phyloP scores from a whole-genome alignment of 2,888 invertebrate species.

The Dioctria linearis region DNA sequence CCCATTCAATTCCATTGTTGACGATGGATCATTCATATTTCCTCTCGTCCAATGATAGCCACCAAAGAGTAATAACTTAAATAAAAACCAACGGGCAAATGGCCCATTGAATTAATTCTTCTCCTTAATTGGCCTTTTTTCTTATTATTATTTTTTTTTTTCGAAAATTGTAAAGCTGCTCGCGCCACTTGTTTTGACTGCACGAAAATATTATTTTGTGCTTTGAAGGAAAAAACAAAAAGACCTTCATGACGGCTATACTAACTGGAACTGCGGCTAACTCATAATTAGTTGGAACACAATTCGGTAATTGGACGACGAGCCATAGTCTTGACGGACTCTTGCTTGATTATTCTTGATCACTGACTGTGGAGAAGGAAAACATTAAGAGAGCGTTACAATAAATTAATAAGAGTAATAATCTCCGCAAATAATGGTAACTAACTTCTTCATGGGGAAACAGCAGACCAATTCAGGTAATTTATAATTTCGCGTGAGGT shows the following conservation, averaged over 20 bases:
- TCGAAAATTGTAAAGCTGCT: background rate
- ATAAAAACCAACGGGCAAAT: background rate
- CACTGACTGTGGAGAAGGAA: constrained; percentile 10
- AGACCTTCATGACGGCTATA: background rate
- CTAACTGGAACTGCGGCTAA: background rate
- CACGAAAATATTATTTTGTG: background rate
- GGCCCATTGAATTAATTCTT: background rate
- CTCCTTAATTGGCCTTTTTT: constrained; percentile 5
- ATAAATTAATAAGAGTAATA: background rate
- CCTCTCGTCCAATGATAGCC: background rate
- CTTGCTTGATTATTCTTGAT: background rate
- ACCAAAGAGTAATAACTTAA: background rate
- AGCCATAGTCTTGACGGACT: background rate
- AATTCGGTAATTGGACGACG: background rate
- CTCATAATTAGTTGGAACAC: constrained; percentile 6
- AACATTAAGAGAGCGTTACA: constrained; percentile 7
- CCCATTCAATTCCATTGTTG: background rate
- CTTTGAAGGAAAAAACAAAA: background rate
- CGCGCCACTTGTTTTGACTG: background rate
- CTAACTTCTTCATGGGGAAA: constrained; percentile 6
- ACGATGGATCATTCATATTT: background rate
- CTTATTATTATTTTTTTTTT: background rate
- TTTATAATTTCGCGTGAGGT: constrained; percentile 7
- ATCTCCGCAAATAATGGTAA: constrained; percentile 1
- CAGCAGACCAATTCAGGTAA: background rate